phyloP scores from a whole-genome alignment of 2,888 invertebrate species.

The Odontomyia ornata region DNA sequence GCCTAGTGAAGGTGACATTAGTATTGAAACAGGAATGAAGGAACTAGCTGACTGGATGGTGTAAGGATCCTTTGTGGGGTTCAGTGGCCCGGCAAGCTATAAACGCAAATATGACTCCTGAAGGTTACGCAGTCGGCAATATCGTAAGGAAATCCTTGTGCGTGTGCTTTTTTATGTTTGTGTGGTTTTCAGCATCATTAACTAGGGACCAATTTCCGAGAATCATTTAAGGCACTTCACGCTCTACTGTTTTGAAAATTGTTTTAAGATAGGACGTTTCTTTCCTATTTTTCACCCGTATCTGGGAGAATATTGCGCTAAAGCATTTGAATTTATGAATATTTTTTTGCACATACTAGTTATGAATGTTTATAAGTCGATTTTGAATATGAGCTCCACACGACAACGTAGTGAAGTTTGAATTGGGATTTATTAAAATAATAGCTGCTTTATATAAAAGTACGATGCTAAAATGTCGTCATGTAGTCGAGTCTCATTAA shows the following conservation, averaged over 20 bases:
- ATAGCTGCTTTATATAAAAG: too few species aligned
- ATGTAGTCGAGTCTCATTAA: too few species aligned
- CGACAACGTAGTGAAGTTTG: too few species aligned
- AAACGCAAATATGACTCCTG: neutral
- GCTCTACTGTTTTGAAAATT: conserved; percentile 6
- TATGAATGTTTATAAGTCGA: too few species aligned
- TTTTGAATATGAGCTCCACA: too few species aligned
- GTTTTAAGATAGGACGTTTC: conserved; percentile 1
- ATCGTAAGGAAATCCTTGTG: neutral
- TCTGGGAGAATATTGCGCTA: neutral
- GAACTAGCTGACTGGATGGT: too few species aligned
- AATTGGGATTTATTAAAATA: too few species aligned
- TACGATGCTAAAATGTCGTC: too few species aligned
- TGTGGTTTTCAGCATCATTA: conserved; percentile 31
- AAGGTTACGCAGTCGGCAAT: neutral
- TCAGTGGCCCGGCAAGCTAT: conserved; percentile 22
- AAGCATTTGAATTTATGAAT: neutral
- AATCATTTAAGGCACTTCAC: conserved; percentile 18
- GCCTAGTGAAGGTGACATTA: too few species aligned
- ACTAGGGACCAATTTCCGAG: conserved; percentile 24
- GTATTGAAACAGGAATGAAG: too few species aligned
- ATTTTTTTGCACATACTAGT: too few species aligned
- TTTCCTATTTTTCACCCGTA: neutral
- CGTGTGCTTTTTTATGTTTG: neutral
- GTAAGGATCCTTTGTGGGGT: neutral